These are phyloP conservation scores for Eurystomus gularis DNA, from an alignment of 2,113 vertebrate species.

Conservation along the genomic window DNA sequence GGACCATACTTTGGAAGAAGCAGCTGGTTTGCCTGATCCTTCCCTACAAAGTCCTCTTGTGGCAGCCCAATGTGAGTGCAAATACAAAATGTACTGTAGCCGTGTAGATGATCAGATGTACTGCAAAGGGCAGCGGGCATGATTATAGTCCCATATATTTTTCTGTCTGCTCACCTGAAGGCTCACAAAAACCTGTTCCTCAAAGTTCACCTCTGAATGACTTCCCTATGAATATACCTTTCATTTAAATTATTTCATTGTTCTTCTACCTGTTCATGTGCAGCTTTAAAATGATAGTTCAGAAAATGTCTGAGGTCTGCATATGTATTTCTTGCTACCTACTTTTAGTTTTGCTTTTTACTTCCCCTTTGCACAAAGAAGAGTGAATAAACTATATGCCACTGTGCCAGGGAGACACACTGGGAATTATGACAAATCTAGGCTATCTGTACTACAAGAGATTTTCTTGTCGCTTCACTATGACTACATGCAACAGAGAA, in stretches of 20 bases:
- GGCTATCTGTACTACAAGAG: constrained; percentile 40
- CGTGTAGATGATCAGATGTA: neutral
- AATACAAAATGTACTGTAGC: neutral
- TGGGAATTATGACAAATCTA: constrained; percentile 48
- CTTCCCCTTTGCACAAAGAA: neutral
- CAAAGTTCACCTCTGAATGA: neutral
- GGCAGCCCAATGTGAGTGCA: neutral
- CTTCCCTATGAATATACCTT: neutral
- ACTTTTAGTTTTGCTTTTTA: neutral
- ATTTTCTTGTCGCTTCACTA: constrained; percentile 41
- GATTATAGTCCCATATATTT: neutral
- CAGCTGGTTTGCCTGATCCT: neutral
- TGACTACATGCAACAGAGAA: neutral
- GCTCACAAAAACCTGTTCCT: neutral
- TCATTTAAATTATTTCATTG: neutral
- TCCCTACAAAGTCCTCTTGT: neutral
- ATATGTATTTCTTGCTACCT: neutral
- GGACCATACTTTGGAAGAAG: neutral
- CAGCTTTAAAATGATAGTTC: neutral
- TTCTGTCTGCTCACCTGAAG: neutral
- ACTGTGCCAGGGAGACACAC: neutral
- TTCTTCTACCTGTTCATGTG: neutral
- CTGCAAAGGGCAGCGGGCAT: neutral
- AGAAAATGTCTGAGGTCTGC: neutral
- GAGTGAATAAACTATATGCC: constrained; percentile 26